These are phyloP conservation scores for Lasius platythorax DNA, from an alignment of 2,888 invertebrate species.

Conservation along the genomic window DNA sequence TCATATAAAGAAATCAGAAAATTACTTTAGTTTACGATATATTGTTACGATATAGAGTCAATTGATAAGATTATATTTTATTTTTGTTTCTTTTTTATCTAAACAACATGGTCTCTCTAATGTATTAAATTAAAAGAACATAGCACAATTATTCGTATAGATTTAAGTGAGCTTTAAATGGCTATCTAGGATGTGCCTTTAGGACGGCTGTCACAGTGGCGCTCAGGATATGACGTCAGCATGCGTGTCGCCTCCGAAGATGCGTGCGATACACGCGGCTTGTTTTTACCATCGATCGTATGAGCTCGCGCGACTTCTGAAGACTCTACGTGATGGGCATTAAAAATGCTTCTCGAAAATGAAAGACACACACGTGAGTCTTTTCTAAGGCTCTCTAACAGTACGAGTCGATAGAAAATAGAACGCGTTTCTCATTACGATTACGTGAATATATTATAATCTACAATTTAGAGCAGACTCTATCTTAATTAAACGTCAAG, in stretches of 20 bases:
- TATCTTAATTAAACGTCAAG: neutral
- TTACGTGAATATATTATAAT: neutral
- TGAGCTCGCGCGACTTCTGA: conserved; percentile 42
- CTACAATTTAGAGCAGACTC: no score
- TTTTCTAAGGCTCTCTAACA: neutral
- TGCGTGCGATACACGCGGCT: conserved; percentile 66
- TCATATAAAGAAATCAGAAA: neutral
- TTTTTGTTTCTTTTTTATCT: neutral
- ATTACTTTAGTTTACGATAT: neutral
- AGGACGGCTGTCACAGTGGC: conserved; percentile 51
- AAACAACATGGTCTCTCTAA: neutral
- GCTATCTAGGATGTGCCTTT: conserved; percentile 37
- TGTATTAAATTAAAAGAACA: no score
- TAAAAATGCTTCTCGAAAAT: conserved; percentile 38
- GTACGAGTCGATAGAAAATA: conserved; percentile 4
- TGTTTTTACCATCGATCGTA: conserved; percentile 60
- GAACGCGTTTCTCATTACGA: neutral
- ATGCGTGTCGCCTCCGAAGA: conserved; percentile 69
- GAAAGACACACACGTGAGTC: conserved; percentile 32
- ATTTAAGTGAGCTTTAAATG: neutral
- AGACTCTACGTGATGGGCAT: conserved; percentile 50
- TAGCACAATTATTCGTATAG: neutral
- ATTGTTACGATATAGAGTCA: neutral
- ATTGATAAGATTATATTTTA: neutral
- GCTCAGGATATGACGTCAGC: conserved; percentile 71